These are phyloP conservation scores for Phengaris alcon DNA, from an alignment of 2,888 invertebrate species.

Conservation along the genomic window DNA sequence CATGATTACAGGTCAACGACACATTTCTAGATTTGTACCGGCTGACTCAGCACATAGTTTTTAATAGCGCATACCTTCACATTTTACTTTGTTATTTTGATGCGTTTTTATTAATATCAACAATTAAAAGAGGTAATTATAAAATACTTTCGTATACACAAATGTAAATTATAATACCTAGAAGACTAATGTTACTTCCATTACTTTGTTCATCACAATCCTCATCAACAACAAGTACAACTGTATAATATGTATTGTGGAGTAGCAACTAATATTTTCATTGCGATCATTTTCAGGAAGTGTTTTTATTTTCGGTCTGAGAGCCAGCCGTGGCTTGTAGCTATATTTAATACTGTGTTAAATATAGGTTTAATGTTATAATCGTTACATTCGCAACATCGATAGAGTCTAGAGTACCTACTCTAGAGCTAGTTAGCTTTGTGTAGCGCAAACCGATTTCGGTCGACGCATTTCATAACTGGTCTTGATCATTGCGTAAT, in stretches of 20 bases:
- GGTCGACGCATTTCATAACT: slow-evolving; percentile 20
- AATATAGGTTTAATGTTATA: too few species aligned
- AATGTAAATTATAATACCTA: background rate
- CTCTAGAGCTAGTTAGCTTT: background rate
- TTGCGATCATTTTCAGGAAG: too few species aligned
- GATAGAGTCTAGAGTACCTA: background rate
- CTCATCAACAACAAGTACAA: too few species aligned
- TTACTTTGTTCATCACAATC: background rate
- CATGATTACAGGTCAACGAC: too few species aligned
- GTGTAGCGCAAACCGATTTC: background rate
- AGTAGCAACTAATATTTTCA: too few species aligned
- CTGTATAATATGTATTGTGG: too few species aligned
- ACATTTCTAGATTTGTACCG: too few species aligned
- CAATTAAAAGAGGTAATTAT: background rate
- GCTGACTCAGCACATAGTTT: too few species aligned
- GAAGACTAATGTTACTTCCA: background rate
- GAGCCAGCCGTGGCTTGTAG: background rate
- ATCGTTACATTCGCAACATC: background rate
- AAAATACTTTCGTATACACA: background rate
- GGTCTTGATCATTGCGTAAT: slow-evolving; percentile 12
- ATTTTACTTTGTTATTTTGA: background rate
- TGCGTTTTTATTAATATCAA: background rate
- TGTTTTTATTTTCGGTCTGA: too few species aligned
- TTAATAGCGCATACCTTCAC: too few species aligned
- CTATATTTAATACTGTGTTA: too few species aligned